phyloP scores from a whole-genome alignment of 2,797 vertebrate genomes.

The Sebastes elongatus region DNA sequence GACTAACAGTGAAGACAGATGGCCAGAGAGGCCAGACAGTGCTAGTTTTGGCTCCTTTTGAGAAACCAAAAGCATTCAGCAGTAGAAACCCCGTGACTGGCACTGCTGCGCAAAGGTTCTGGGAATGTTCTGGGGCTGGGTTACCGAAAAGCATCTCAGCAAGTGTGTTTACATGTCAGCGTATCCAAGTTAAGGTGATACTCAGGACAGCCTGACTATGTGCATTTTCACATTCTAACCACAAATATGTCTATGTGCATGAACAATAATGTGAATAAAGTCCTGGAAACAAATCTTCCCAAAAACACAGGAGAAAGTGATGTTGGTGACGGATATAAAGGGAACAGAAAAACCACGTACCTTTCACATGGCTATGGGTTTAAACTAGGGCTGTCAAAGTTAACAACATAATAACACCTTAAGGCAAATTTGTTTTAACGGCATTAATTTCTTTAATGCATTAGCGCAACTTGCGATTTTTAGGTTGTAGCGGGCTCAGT shows the following conservation, averaged over 20 bases:
- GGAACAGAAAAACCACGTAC: slow-evolving; percentile 12
- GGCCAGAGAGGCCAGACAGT: slow-evolving; percentile 40
- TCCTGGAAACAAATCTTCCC: neutral
- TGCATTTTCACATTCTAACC: slow-evolving; percentile 24
- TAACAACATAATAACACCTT: too few species aligned
- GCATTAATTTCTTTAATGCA: too few species aligned
- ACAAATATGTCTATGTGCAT: neutral
- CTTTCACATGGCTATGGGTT: neutral
- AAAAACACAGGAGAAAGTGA: neutral
- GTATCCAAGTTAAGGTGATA: slow-evolving; percentile 8
- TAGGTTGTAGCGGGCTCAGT: too few species aligned
- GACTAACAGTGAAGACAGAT: slow-evolving; percentile 60
- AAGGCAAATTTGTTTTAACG: too few species aligned
- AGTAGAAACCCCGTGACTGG: slow-evolving; percentile 59
- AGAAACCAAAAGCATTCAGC: slow-evolving; percentile 65
- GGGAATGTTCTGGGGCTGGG: slow-evolving; percentile 57
- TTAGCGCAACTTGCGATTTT: too few species aligned
- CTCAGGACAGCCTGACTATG: slow-evolving; percentile 1
- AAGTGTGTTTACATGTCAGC: slow-evolving; percentile 21
- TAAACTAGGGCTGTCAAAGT: neutral
- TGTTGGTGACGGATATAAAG: neutral
- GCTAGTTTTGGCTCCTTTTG: slow-evolving; percentile 60
- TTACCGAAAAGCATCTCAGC: slow-evolving; percentile 45
- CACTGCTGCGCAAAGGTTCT: slow-evolving; percentile 64
- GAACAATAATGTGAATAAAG: neutral